Evolutionary conservation across 2,888 invertebrate genomes (phyloP), one percentile per base, ranked within the genome.

Genomic region (Cheilosia pagana): DNA sequence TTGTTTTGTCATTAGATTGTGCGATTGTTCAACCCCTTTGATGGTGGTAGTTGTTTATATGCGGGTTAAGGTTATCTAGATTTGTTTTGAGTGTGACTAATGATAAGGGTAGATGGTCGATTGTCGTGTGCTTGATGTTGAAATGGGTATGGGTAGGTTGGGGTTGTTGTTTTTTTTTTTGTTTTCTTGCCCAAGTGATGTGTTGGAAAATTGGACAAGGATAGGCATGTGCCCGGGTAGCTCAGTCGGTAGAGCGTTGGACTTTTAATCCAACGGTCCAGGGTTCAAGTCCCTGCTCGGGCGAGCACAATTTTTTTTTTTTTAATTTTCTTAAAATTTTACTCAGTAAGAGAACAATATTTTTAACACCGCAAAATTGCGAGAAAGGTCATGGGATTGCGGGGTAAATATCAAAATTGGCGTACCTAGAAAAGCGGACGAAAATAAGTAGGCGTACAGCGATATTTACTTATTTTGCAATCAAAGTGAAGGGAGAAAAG

Each of bases 221-320:
- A 19, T 3, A 23, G 16, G 0, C 16, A 68, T 31, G 31, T 31
- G 53, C 53, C 55, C 88, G 89, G 88, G 89, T 88, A 88, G 89
- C 88, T 89, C 89, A 89, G 88, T 88, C 88, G 88, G 89, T 89
- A 89, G 89, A 88, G 88, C 88, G 88, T 89, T 89, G 89, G 89
- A 89, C 89, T 89, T 89, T 89, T 89, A 89, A 89, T 89, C 89
- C 89, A 89, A 89, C 88, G 89, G 89, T 89, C 89, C 89, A 89
- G 89, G 89, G 89, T 89, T 89, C 89, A 89, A 89, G 89, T 89
- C 89, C 89, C 88, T 89, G 88, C 88, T 89, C 89, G 89, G 89
- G 89, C 89, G 88, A 78, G 7, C 12, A 43, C 2, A n/a, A n/a
- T n/a, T n/a, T 4, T 43, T 35, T 78, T 87, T 87, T 87, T 88